A percentile compares a stretch with the other conserved stretches of the same genome.
Conservation (phyloP, 2,888 invertebrate genomes). For the Heliconius cydno region DNA sequence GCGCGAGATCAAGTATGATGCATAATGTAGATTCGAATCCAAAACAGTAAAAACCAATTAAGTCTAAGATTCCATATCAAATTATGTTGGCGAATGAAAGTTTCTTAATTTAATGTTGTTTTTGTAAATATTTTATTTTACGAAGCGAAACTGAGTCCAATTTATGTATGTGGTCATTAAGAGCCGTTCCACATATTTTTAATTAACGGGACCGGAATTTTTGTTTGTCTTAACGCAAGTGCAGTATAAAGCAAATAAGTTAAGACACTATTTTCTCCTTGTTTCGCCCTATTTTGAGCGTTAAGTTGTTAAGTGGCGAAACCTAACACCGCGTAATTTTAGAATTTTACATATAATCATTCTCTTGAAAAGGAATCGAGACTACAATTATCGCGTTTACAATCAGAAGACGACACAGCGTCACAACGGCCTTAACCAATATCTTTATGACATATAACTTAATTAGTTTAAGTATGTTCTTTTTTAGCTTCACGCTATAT, state of each 20-base stretch:
- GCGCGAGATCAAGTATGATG: too few relatives aligned
- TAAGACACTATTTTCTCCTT: too few relatives aligned
- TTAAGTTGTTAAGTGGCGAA: neutral
- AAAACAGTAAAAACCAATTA: too few relatives aligned
- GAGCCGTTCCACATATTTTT: neutral
- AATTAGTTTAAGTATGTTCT: too few relatives aligned
- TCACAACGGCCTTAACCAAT: neutral
- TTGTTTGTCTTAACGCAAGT: neutral
- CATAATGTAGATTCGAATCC: too few relatives aligned
- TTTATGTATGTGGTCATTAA: neutral
- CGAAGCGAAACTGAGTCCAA: neutral
- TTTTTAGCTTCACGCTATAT: neutral
- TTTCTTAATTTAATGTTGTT: neutral
- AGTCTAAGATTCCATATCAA: neutral
- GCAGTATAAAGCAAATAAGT: neutral
- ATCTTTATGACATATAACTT: too few relatives aligned
- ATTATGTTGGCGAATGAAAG: neutral
- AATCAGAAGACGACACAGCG: too few relatives aligned
- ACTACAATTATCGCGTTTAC: too few relatives aligned
- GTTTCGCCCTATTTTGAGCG: neutral
- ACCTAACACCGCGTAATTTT: neutral
- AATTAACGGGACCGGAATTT: neutral
- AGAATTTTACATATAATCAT: neutral
- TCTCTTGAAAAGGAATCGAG: too few relatives aligned
- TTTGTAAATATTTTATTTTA: neutral